Base-by-base conservation (phyloP, 2,113 vertebrate genomes). In the Cnemophilus loriae region DNA sequence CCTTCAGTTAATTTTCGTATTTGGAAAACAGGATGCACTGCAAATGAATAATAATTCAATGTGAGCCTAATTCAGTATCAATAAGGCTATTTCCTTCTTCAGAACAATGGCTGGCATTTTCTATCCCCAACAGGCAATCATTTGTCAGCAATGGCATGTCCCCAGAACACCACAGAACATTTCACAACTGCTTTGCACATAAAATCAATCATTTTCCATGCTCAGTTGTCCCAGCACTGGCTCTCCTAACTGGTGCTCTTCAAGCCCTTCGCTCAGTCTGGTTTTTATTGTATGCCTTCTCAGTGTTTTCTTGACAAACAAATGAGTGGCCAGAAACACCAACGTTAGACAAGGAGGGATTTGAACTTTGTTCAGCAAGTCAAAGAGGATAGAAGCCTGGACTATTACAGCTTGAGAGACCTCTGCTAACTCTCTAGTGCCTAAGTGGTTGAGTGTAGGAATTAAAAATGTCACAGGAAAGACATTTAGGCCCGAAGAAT, bases 51-150 rank as follows among this genome's bases (percentile, higher is more conserved):
- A 96, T 93, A 90, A 95, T 92, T 92, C 85, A 96, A 73, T 95
- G 88, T 75, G 65, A 94, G 64, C 47, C 77, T 94, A 95, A 96
- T 96, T 96, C 92, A 79, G 77, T 94, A 97, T 96, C 93, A 96
- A 93, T 95, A 94, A 95, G 92, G 80, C 96, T 96, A 95, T 94
- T 97, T 96, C 95, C 93, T 97, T 95, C 96, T 95, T 79, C 80
- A 76, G 95, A 96, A 95, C 96, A 96, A 96, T 96, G 92, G 95
- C 7, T 96, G 96, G 95, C 96, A 94, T 96, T 95, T 97, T 92
- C 88, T 95, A 76, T 95, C 88, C 96, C 94, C 96, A 96, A 90
- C n/a, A 93, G 95, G 88, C 96, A 94, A 94, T 79, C 65, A 15
- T 96, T 95, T 93, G 90, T 94, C 93, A 96, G 96, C 96, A 96